These are phyloP conservation scores for Xiphophorus couchianus DNA, from an alignment of 2,113 vertebrate genomes.

Conservation along the genomic window DNA sequence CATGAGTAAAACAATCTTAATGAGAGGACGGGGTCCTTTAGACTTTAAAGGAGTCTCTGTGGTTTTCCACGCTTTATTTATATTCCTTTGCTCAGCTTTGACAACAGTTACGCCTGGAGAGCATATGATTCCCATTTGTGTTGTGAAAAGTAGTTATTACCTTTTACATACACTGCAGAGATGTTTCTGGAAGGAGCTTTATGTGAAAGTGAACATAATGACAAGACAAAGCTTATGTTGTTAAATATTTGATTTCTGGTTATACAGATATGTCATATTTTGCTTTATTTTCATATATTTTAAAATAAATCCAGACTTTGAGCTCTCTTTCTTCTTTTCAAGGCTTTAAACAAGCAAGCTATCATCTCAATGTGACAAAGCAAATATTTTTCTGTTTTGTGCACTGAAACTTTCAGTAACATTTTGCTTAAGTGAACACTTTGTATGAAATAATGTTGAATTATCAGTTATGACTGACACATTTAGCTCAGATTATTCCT, in stretches of 20 bases:
- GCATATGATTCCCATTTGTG: constrained; percentile 54
- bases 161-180: constrained; percentile 18
- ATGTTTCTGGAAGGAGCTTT: constrained; percentile 16
- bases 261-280: constrained; percentile 34
- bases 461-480: not conserved
- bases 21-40: not conserved
- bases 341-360: constrained; percentile 8
- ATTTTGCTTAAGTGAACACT: not conserved
- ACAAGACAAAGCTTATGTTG: constrained; percentile 42
- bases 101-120: constrained; percentile 17
- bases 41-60: constrained; percentile 3
- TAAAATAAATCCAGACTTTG: constrained; percentile 23
- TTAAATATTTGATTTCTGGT: constrained; percentile 39
- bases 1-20: not conserved
- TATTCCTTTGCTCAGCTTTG: constrained; percentile 28
- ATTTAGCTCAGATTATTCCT: not conserved
- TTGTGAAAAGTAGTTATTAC: constrained; percentile 53
- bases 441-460: not conserved
- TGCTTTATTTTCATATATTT: constrained; percentile 31
- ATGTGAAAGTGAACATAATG: constrained; percentile 51
- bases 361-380: constrained; percentile 6
- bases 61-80: constrained; percentile 8
- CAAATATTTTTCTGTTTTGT: not conserved
- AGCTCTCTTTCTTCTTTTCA: constrained; percentile 1
- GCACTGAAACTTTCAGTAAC: not conserved